Conservation (phyloP, 2,113 vertebrate species). For the Myocastor coypus region DNA sequence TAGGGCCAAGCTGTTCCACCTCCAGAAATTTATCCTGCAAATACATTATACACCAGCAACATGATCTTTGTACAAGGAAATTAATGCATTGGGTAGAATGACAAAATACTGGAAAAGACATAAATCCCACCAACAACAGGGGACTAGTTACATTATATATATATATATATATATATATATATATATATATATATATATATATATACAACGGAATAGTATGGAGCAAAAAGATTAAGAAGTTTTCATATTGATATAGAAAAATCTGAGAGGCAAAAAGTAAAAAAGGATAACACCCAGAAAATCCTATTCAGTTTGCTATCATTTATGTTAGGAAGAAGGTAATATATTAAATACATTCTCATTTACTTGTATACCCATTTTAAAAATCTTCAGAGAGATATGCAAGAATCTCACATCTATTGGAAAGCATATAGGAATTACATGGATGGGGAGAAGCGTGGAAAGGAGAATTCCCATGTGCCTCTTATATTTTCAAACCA, state of each 20-base stretch:
- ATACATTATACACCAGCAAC: neutral
- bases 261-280: constrained; percentile 10
- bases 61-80: neutral
- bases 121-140: neutral
- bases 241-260: constrained; percentile 16
- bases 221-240: neutral
- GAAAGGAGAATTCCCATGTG: neutral
- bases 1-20: neutral
- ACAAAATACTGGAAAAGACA: neutral
- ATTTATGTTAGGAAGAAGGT: constrained; percentile 1
- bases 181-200: neutral
- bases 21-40: constrained; percentile 19
- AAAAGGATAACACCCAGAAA: neutral
- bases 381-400: constrained; percentile 17
- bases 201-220: neutral
- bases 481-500: neutral
- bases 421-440: neutral
- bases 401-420: neutral
- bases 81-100: neutral
- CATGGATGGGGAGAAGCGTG: neutral
- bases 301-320: neutral
- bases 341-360: neutral
- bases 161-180: neutral
- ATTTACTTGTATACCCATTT: neutral
- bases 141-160: neutral